phyloP scores from a whole-genome alignment of 2,113 vertebrate genomes.

The Monopterus albus region DNA sequence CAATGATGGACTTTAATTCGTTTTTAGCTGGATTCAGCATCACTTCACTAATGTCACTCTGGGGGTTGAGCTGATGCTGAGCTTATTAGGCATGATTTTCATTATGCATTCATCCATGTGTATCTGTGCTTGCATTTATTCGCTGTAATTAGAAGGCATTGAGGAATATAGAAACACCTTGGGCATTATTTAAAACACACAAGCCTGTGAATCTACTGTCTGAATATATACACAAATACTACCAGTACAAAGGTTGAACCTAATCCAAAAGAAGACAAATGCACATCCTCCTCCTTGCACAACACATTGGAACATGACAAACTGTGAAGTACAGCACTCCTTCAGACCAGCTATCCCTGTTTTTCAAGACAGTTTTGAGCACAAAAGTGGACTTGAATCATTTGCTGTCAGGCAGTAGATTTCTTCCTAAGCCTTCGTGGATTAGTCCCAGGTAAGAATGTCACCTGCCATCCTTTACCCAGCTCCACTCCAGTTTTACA shows the following conservation, averaged over 20 bases:
- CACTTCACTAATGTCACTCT: slow-evolving; percentile 1
- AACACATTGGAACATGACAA: not conserved
- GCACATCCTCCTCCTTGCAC: not conserved
- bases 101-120: too few species aligned
- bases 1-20: not conserved
- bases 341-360: slow-evolving; percentile 17
- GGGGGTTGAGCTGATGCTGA: not conserved
- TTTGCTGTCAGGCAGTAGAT: slow-evolving; percentile 38
- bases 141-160: too few species aligned
- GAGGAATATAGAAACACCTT: not conserved
- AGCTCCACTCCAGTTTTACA: slow-evolving; percentile 41
- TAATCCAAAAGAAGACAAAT: slow-evolving; percentile 12
- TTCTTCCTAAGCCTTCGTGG: slow-evolving; percentile 49
- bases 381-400: slow-evolving; percentile 38
- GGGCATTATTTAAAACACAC: not conserved
- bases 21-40: slow-evolving; percentile 11
- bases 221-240: not conserved
- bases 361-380: slow-evolving; percentile 22
- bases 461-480: slow-evolving; percentile 17
- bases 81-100: not conserved
- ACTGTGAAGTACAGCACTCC: slow-evolving; percentile 14
- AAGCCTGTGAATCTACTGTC: not conserved
- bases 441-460: slow-evolving; percentile 64
- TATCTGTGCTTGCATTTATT: too few species aligned
- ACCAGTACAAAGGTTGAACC: not conserved